Percentiles rank a stretch among this genome's conserved stretches.
phyloP scores from a whole-genome alignment of 1,140 invertebrate species.

The Amphibalanus amphitrite region DNA sequence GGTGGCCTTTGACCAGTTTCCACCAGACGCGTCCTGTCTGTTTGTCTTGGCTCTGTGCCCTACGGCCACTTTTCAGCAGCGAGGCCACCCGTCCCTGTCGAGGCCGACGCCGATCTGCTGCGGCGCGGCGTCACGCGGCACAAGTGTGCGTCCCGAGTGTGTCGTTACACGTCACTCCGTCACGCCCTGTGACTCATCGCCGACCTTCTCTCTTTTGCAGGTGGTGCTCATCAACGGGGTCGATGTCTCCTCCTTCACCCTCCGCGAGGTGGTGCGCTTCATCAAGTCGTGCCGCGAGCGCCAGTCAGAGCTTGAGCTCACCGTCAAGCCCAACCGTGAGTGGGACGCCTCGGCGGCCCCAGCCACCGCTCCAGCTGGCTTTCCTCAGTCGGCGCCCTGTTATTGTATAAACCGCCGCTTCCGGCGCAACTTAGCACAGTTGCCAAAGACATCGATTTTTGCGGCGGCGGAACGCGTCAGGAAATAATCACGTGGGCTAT shows the following conservation, averaged over 20 bases:
- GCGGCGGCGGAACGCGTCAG: too few species aligned
- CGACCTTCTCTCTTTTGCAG: slow-evolving; percentile 31
- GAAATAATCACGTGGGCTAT: too few species aligned
- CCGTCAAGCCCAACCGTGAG: slow-evolving; percentile 75
- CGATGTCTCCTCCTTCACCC: slow-evolving; percentile 70
- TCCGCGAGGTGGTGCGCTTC: slow-evolving; percentile 84
- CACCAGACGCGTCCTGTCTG: too few species aligned
- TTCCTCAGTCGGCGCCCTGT: too few species aligned
- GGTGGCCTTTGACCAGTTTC: too few species aligned
- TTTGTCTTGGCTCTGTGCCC: background rate
- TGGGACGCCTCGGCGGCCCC: slow-evolving; percentile 15
- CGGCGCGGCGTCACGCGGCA: too few species aligned
- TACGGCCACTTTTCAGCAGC: background rate
- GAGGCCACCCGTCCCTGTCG: background rate
- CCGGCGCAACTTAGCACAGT: too few species aligned
- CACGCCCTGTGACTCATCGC: background rate
- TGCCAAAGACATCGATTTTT: too few species aligned
- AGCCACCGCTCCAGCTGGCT: too few species aligned
- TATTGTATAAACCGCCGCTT: too few species aligned
- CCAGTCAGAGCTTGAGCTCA: slow-evolving; percentile 59
- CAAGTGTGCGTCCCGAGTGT: background rate
- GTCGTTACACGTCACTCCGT: too few species aligned
- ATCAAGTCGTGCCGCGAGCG: slow-evolving; percentile 64
- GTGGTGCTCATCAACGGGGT: slow-evolving; percentile 87
- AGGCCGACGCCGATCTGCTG: background rate